phyloP scores from a whole-genome alignment of 2,113 vertebrate species.

The Brachirus orientalis region DNA sequence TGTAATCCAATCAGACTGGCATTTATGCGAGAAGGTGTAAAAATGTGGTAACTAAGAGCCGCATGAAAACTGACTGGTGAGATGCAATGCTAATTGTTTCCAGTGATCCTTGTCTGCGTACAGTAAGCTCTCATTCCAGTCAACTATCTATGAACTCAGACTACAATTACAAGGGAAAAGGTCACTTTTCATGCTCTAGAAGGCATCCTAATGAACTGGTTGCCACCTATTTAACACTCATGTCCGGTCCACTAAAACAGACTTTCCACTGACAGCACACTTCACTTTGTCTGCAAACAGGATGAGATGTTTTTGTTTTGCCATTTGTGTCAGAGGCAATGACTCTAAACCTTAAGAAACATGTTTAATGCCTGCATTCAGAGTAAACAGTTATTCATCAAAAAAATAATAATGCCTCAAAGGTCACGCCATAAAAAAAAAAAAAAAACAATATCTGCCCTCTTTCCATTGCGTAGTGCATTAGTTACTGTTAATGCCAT shows the following conservation, averaged over 20 bases:
- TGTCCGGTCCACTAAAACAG: constrained; percentile 69
- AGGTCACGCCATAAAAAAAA: constrained; percentile 86
- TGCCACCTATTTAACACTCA: constrained; percentile 75
- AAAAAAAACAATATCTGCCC: constrained; percentile 85
- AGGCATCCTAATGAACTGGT: constrained; percentile 80
- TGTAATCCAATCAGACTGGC: constrained; percentile 50
- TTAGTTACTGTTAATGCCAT: constrained; percentile 75
- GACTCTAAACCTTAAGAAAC: constrained; percentile 69
- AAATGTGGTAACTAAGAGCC: constrained; percentile 49
- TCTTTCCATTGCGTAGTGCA: constrained; percentile 72
- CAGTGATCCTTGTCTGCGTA: constrained; percentile 79
- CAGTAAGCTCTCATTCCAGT: constrained; percentile 71
- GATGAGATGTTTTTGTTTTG: constrained; percentile 63
- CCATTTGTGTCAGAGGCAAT: constrained; percentile 59
- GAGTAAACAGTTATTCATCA: constrained; percentile 83
- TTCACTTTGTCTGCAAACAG: constrained; percentile 53
- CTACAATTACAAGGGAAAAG: constrained; percentile 79
- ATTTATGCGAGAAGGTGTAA: constrained; percentile 57
- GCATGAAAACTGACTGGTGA: constrained; percentile 45
- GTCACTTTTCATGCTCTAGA: constrained; percentile 81
- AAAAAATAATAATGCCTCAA: constrained; percentile 84
- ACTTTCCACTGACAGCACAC: constrained; percentile 62
- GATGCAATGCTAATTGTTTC: constrained; percentile 78
- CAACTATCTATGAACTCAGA: constrained; percentile 73
- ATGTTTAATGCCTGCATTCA: constrained; percentile 74